phyloP scores from a whole-genome alignment of 2,113 vertebrate species.

The Cyprinodon variegatus region DNA sequence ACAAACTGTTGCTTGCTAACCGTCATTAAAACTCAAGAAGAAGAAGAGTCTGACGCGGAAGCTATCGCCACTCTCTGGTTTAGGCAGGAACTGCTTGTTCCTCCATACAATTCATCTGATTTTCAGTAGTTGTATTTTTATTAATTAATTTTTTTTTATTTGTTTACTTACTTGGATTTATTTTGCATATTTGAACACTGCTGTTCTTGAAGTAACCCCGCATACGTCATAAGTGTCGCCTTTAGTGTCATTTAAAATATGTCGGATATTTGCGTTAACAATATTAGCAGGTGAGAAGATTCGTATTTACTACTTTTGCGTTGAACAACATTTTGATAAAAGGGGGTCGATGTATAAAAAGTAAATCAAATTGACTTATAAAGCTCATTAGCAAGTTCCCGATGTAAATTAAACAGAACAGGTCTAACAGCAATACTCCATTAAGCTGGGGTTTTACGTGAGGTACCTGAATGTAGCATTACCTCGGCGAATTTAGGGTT shows the following conservation, averaged over 20 bases:
- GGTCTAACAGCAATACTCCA: accelerated
- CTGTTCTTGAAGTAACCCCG: slow-evolving; percentile 41
- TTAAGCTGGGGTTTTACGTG: neutral
- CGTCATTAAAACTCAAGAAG: too few species aligned
- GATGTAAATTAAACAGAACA: neutral
- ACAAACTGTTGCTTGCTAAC: too few species aligned
- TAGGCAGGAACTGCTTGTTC: too few species aligned
- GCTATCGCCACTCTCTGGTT: too few species aligned
- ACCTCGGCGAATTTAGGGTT: too few species aligned
- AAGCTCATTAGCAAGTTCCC: neutral
- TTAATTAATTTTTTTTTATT: too few species aligned
- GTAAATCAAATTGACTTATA: neutral
- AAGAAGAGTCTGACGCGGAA: too few species aligned
- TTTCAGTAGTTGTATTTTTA: too few species aligned
- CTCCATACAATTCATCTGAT: too few species aligned
- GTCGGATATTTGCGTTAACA: neutral
- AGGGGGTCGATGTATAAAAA: neutral
- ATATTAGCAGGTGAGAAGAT: neutral
- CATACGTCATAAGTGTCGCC: accelerated
- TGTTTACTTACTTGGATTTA: too few species aligned
- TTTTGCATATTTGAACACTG: neutral
- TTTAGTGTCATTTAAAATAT: accelerated
- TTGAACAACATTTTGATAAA: neutral
- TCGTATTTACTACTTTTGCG: neutral
- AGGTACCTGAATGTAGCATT: slow-evolving; percentile 25